Evolutionary conservation across 2,888 invertebrate species (phyloP).

Genomic region (Chalcis sispes): DNA sequence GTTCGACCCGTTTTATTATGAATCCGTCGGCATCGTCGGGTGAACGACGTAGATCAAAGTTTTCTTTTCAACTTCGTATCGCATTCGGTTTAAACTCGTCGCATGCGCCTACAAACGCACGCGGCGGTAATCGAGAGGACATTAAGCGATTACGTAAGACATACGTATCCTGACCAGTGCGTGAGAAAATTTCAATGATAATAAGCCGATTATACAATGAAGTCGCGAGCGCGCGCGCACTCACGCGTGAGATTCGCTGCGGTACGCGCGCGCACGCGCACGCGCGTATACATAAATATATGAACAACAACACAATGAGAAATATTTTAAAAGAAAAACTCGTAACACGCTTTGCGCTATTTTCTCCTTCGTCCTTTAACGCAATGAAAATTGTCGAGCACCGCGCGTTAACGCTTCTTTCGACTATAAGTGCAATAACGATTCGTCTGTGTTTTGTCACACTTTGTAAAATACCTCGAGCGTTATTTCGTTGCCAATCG

Average conservation of each 20-base stretch:
- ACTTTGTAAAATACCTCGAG: slow-evolving; percentile 25
- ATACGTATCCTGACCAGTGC: slow-evolving; percentile 21
- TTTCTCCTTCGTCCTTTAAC: too few relatives aligned
- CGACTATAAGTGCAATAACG: too few relatives aligned
- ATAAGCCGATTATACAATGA: slow-evolving; percentile 42
- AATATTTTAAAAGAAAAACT: not conserved
- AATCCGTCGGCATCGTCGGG: too few relatives aligned
- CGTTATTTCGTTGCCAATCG: slow-evolving; percentile 34
- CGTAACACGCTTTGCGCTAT: not conserved
- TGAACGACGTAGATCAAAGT: slow-evolving; percentile 27
- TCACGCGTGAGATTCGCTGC: too few relatives aligned
- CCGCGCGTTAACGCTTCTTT: not conserved
- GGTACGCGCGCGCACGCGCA: not conserved
- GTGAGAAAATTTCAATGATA: slow-evolving; percentile 53
- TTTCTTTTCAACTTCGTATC: slow-evolving; percentile 23
- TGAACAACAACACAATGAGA: not conserved
- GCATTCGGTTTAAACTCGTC: not conserved
- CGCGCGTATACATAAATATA: not conserved
- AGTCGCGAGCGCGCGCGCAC: not conserved
- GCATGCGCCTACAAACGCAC: not conserved
- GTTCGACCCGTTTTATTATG: too few relatives aligned
- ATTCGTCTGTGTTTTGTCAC: slow-evolving; percentile 32
- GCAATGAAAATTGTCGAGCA: not conserved
- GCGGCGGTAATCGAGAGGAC: not conserved
- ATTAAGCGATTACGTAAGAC: slow-evolving; percentile 34